Conservation (phyloP, 2,113 vertebrate species). For the Enhydra lutris region DNA sequence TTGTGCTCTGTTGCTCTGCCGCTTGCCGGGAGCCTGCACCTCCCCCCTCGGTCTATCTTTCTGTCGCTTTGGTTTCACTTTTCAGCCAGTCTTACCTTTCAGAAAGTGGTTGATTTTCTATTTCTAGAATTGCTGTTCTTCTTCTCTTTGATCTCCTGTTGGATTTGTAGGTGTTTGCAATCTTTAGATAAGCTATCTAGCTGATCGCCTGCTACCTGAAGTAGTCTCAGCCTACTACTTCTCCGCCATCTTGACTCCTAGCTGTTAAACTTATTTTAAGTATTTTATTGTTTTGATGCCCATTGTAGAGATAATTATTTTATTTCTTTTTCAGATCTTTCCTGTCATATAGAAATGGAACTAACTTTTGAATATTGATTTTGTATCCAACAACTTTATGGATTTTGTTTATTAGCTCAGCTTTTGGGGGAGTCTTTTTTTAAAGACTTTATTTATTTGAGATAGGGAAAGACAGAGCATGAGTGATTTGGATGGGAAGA, state of each 20-base stretch:
- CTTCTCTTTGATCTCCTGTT: too few species aligned
- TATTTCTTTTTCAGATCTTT: not conserved
- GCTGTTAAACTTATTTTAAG: not conserved
- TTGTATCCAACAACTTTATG: not conserved
- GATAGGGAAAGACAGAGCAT: not conserved
- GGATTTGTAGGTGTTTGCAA: too few species aligned
- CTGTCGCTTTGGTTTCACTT: too few species aligned
- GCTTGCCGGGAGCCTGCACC: too few species aligned
- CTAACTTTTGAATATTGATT: not conserved
- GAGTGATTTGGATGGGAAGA: not conserved
- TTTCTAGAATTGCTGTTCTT: too few species aligned
- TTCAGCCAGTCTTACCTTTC: too few species aligned
- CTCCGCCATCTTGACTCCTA: not conserved
- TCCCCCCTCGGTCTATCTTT: too few species aligned
- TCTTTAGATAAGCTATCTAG: too few species aligned
- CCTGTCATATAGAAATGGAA: not conserved
- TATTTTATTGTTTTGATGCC: not conserved
- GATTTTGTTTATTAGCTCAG: not conserved
- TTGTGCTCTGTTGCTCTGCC: too few species aligned
- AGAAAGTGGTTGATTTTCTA: too few species aligned
- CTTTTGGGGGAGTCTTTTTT: not conserved
- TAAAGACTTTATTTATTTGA: not conserved
- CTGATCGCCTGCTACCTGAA: too few species aligned
- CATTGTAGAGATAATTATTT: not conserved
- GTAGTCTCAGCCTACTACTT: too few species aligned